phyloP scores from a whole-genome alignment of 1,140 invertebrate species.

The Hestina assimilis region DNA sequence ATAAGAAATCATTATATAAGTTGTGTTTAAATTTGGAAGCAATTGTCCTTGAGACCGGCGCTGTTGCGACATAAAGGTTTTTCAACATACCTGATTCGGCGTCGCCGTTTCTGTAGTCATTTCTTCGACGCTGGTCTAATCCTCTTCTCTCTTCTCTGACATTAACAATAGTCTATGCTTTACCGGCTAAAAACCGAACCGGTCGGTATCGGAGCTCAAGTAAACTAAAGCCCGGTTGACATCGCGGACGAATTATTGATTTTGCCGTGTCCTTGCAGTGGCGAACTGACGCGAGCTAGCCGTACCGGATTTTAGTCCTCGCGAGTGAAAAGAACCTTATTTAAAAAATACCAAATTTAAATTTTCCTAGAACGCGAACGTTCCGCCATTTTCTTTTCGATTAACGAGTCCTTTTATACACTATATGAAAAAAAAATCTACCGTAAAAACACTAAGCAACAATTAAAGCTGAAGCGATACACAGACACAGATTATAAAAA shows the following conservation, averaged over 20 bases:
- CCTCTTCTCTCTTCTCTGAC: conserved; percentile 53
- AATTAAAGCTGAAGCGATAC: conserved; percentile 59
- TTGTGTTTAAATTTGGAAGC: background rate
- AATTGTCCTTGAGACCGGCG: conserved; percentile 47
- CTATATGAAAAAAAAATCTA: conserved; percentile 28
- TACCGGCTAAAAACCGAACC: conserved; percentile 40
- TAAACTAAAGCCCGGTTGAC: conserved; percentile 35
- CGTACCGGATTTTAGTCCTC: conserved; percentile 30
- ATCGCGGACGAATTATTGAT: conserved; percentile 54
- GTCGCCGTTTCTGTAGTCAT: conserved; percentile 72
- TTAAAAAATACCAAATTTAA: conserved; percentile 17
- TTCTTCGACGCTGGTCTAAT: conserved; percentile 48
- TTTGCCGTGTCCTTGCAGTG: conserved; percentile 49
- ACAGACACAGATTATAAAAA: conserved; percentile 36
- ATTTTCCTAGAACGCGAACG: conserved; percentile 22
- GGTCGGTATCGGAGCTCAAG: conserved; percentile 28
- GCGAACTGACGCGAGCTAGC: conserved; percentile 19
- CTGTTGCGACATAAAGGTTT: conserved; percentile 40
- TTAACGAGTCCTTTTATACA: conserved; percentile 23
- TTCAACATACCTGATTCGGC: conserved; percentile 65
- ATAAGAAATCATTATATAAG: conserved; percentile 24
- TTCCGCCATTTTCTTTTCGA: conserved; percentile 61
- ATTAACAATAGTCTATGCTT: conserved; percentile 54
- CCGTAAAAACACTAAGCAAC: conserved; percentile 57
- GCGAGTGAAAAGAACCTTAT: conserved; percentile 27